Conservation (phyloP, 2,113 vertebrate species). For the Pongo abelii region DNA sequence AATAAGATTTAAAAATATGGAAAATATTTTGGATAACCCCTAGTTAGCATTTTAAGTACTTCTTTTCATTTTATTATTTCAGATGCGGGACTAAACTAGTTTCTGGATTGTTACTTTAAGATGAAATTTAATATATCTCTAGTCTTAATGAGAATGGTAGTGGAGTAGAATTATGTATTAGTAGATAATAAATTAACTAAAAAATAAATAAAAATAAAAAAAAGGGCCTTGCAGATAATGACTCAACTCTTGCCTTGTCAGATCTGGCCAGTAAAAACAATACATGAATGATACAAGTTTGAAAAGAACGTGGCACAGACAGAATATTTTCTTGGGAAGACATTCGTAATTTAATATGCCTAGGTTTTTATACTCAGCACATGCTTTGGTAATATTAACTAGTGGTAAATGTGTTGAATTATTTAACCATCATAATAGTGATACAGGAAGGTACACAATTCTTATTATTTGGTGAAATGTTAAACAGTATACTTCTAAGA, state of each 20-base stretch:
- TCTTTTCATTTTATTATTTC: slow-evolving; percentile 13
- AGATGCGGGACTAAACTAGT: not conserved
- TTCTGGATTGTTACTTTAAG: slow-evolving; percentile 36
- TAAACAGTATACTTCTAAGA: slow-evolving; percentile 3
- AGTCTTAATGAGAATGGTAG: not conserved
- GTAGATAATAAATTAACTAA: not conserved
- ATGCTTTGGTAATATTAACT: not conserved
- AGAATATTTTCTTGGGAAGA: not conserved
- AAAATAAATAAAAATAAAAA: not conserved
- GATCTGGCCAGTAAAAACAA: not conserved
- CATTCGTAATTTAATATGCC: not conserved
- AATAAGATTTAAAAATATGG: slow-evolving; percentile 19
- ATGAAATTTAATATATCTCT: slow-evolving; percentile 30
- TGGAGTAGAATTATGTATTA: not conserved
- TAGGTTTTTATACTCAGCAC: not conserved
- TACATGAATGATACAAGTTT: not conserved
- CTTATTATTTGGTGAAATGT: slow-evolving; percentile 21
- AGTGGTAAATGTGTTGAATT: slow-evolving; percentile 34
- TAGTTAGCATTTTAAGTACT: slow-evolving; percentile 30
- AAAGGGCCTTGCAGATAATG: not conserved
- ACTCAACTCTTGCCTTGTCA: not conserved
- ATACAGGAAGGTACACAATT: slow-evolving; percentile 17
- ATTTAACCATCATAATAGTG: not conserved
- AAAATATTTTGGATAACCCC: not conserved
- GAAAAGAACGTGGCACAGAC: not conserved